Base-by-base conservation (phyloP, 1,140 invertebrate genomes). In the Idris sp. region DNA sequence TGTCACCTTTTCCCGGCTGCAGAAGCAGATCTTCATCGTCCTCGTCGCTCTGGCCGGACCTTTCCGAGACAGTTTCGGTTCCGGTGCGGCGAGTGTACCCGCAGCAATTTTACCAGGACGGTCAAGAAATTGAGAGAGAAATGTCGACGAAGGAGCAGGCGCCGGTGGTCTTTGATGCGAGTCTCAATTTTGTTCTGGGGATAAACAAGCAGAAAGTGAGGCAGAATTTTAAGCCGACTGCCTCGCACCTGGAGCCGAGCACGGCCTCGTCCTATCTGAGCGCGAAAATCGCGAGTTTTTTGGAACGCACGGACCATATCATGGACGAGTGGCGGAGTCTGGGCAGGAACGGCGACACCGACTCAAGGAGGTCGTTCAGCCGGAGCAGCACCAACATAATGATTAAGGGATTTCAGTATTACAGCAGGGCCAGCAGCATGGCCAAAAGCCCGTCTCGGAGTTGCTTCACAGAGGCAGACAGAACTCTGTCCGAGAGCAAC, bases 241-340 rank as follows among this genome's bases (percentile, higher is more conserved):
- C 94, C 0, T 93, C 93, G 0, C 91, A 93, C 74, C 83, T 92
- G 68, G 92, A 94, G 73, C 90, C 92, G 5, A 87, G 91, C 6
- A 95, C 94, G 0, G 92, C 92, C 0, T 95, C 93, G 0, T 92
- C 92, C 19, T 91, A 91, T 51, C 86, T 96, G 13, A 91, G 91
- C 2, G 89, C 89, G 16, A 93, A 93, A 83, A 96, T 96, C 36
- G 89, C 92, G 13, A 92, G 93, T 65, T 96, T 96, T 75, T 84
- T 96, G 4, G 91, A 91, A 78, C 90, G 93, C 48, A 95, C 94
- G 2, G 94, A 96, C 82, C 94, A 96, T 81, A 90, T 95, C 0
- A 93, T 94, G 90, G 92, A 96, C 69, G 93, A 95, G 79, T 96
- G 94, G 94, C 89, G 89, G 58, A 88, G 90, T 49, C 74, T 92